phyloP scores from a whole-genome alignment of 2,888 invertebrate species.

The Meteorus colon region DNA sequence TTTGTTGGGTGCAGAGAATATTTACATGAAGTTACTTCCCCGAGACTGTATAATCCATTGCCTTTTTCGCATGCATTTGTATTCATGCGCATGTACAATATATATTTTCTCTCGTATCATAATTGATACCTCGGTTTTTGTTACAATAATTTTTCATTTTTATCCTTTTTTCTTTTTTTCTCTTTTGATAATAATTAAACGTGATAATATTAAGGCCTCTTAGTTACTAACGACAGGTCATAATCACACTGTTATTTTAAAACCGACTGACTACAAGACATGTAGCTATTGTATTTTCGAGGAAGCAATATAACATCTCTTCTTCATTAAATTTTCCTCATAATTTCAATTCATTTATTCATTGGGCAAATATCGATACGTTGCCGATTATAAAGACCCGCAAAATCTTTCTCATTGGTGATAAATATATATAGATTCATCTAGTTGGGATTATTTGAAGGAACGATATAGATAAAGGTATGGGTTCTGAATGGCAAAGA shows the following conservation, averaged over 20 bases:
- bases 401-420: background rate
- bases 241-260: slow-evolving; percentile 57
- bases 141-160: slow-evolving; percentile 31
- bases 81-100: slow-evolving; percentile 44
- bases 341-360: slow-evolving; percentile 18
- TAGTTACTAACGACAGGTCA: slow-evolving; percentile 71
- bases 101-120: slow-evolving; percentile 48
- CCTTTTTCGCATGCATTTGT: background rate
- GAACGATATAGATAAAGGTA: background rate
- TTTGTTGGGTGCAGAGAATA: slow-evolving; percentile 45
- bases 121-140: slow-evolving; percentile 43
- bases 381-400: background rate
- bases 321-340: slow-evolving; percentile 26
- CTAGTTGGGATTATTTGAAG: background rate
- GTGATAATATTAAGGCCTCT: slow-evolving; percentile 70
- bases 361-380: background rate
- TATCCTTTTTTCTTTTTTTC: slow-evolving; percentile 43
- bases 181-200: slow-evolving; percentile 50
- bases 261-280: slow-evolving; percentile 24
- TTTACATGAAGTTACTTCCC: slow-evolving; percentile 42
- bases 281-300: slow-evolving; percentile 24
- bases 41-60: slow-evolving; percentile 20
- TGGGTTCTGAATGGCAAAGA: background rate
- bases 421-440: background rate
- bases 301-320: slow-evolving; percentile 33